Base-by-base conservation (phyloP, 2,797 vertebrate species). In the Sebastes dallii region DNA sequence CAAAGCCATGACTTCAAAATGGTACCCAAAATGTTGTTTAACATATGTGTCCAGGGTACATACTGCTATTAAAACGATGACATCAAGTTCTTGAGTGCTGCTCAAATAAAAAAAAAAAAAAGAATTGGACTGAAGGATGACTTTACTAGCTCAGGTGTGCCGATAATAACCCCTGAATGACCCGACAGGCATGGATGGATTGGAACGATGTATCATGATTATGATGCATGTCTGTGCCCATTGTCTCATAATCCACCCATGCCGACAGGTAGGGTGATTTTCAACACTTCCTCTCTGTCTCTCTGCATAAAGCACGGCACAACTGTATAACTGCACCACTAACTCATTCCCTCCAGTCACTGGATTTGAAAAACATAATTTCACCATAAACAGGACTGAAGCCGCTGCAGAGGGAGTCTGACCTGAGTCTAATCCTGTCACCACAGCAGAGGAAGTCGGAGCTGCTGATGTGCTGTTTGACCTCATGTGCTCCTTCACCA, bases 401-500 rank as follows among this genome's bases (percentile, higher is more conserved):
- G 69, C 11, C 14, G 68, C 42, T 34, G 56, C 78, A 75, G 64
- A 30, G 46, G 64, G 67, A 78, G 32, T 66, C 74, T 76, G 68
- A 72, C 76, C 52, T 3, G 55, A 56, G 61, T 88, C 79, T 77
- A 76, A 88, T 78, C 66, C 65, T 72, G 77, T 86, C 80, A 78
- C 60, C 75, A 61, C 77, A 32, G 54, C 58, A 36, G 72, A 85
- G 88, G 72, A 71, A 72, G 74, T 64, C 18, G 65, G 74, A 75
- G 80, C 74, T 29, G 85, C 81, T 61, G 89, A 86, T 85, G 85
- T 87, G 82, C 75, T 10, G 62, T 87, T 81, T 90, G 91, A 94
- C 89, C 92, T 85, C 74, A 65, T 67, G 75, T 75, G 85, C 83
- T 89, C 89, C 72, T 80, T 85, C 85, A 42, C 85, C 83, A 89